Evolutionary conservation across 2,888 invertebrate genomes (phyloP), one percentile per base, ranked within the genome.

Genomic region (Cataglyphis albicans): DNA sequence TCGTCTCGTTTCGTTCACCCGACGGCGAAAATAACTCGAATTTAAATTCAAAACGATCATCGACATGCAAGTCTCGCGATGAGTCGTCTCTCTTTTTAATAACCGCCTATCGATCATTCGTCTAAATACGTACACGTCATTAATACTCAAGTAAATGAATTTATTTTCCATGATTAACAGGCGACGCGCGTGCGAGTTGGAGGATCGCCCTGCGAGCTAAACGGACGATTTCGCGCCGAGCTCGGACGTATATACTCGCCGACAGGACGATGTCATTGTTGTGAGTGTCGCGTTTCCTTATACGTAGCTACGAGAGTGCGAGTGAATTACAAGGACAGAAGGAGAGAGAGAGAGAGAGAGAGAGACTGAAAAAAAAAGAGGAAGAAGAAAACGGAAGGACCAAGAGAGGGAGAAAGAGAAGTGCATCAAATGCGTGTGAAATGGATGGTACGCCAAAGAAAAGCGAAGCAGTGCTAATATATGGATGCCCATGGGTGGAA

Each of bases 401-500:
- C 29, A 7, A 32, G 81, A 83, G 68, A 59, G 68, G 15, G 48
- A 63, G 83, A 64, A 32, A 29, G 82, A 61, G 82, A 90, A 90
- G 91, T 91, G 93, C 91, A 89, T 89, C 87, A 38, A 91, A 91
- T 90, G 90, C 90, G 90, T 90, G 92, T 94, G 94, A 94, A 94
- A 94, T 94, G 94, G 94, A 94, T 93, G 94, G 92, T 94, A 91
- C 91, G 92, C 92, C 92, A 92, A 92, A 91, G 91, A 93, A 92
- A 91, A 93, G 90, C 92, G 92, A 93, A 91, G 91, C 91, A 93
- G 92, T 92, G 90, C 88, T 92, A 93, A 94, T 94, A 94, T 94
- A 94, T 94, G 94, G 94, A 94, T 94, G 94, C 94, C 94, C 94
- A 94, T 94, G 94, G 94, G 92, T 94, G 94, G 94, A 94, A 94